These are phyloP conservation scores for Drosophila bifasciata DNA, from an alignment of 1,140 invertebrate species.

Conservation along the genomic window DNA sequence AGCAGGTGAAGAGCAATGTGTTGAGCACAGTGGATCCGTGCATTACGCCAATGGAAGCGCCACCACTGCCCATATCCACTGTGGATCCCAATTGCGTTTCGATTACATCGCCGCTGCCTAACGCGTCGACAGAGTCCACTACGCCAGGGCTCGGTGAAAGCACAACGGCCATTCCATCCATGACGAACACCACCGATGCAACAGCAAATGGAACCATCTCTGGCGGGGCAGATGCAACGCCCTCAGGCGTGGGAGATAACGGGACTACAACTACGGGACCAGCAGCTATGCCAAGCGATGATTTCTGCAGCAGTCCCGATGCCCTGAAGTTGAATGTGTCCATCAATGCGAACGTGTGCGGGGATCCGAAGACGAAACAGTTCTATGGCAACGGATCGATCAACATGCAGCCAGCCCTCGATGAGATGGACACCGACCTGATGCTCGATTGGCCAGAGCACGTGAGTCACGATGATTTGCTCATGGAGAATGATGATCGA, in stretches of 20 bases:
- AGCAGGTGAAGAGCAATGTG: conserved; percentile 11
- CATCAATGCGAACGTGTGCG: conserved; percentile 66
- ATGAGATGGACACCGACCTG: not conserved
- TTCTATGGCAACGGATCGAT: conserved; percentile 72
- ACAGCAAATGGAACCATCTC: not conserved
- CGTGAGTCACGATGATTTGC: not conserved
- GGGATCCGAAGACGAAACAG: conserved; percentile 60
- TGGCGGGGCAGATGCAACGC: not conserved
- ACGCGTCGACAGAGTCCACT: not conserved
- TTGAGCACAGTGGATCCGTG: conserved; percentile 17
- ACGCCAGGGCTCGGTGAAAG: not conserved
- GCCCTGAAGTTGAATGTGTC: conserved; percentile 63
- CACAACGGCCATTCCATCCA: not conserved
- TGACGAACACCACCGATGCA: not conserved
- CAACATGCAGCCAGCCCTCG: conserved; percentile 34
- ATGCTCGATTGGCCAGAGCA: not conserved
- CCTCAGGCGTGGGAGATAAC: not conserved
- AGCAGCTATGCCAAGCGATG: not conserved
- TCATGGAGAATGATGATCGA: conserved; percentile 9
- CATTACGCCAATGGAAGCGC: not conserved
- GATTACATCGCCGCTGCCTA: not conserved
- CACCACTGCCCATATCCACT: conserved; percentile 11
- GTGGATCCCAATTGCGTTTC: conserved; percentile 56
- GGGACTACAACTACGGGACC: not conserved
- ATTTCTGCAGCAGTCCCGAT: conserved; percentile 41